phyloP scores from a whole-genome alignment of 2,888 invertebrate species.

The Napeogenes inachia region DNA sequence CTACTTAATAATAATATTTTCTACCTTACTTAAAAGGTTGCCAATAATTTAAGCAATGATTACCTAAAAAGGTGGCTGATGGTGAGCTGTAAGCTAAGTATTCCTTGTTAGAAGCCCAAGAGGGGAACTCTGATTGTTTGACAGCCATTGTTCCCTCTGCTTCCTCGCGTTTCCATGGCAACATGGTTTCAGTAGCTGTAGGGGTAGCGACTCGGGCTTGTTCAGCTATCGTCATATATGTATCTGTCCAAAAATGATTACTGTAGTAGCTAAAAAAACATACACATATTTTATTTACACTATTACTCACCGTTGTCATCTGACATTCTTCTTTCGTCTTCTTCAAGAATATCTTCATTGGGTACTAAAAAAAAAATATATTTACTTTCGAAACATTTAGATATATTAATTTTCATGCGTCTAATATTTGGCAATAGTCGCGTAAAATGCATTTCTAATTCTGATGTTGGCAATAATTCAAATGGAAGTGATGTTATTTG shows the following conservation, averaged over 20 bases:
- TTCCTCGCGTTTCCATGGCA: conserved; percentile 95
- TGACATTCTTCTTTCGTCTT: conserved; percentile 69
- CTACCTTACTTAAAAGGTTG: no score
- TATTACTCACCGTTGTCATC: conserved; percentile 60
- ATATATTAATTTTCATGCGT: conserved; percentile 23
- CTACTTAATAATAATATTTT: no score
- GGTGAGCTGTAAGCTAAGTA: conserved; percentile 94
- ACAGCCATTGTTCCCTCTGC: conserved; percentile 82
- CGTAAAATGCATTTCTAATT: conserved; percentile 27
- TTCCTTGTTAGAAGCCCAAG: conserved; percentile 97
- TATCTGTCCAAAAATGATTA: conserved; percentile 43
- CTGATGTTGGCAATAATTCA: conserved; percentile 32
- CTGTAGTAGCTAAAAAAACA: not conserved
- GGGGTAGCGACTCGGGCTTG: conserved; percentile 88
- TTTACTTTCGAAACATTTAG: conserved; percentile 3
- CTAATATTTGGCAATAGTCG: conserved; percentile 28
- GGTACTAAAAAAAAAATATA: conserved; percentile 61
- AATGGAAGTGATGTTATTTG: conserved; percentile 21
- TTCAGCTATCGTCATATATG: conserved; percentile 77
- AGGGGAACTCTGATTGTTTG: conserved; percentile 92
- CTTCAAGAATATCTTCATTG: conserved; percentile 73
- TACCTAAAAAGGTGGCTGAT: conserved; percentile 93
- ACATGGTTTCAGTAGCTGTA: conserved; percentile 91
- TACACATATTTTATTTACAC: not conserved
- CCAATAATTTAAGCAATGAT: not conserved